Conservation (phyloP, 2,888 invertebrate genomes). For the Drosophila paucipuncta region DNA sequence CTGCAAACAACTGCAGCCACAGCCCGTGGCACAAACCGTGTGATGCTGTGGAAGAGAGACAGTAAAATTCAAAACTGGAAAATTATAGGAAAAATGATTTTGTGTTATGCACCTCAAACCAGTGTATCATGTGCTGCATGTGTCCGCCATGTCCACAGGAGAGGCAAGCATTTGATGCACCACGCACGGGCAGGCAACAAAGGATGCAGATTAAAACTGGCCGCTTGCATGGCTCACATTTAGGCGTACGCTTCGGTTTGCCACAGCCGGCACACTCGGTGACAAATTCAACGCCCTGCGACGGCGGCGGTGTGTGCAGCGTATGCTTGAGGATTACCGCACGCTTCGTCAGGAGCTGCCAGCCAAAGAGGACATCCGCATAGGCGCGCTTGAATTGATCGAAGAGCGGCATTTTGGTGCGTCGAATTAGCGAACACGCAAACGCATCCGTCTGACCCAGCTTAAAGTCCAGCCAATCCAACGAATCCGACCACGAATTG, state of each 20-base stretch:
- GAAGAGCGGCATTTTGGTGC: conserved; percentile 86
- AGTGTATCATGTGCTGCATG: conserved; percentile 92
- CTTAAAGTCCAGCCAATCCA: conserved; percentile 87
- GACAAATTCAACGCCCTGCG: conserved; percentile 90
- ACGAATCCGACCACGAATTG: conserved; percentile 94
- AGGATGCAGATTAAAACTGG: conserved; percentile 92
- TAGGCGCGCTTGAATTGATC: conserved; percentile 95
- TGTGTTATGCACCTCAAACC: conserved; percentile 87
- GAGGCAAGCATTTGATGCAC: conserved; percentile 93
- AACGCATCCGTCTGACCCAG: conserved; percentile 70
- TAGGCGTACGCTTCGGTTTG: conserved; percentile 88
- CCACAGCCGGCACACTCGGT: conserved; percentile 91
- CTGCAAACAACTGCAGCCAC: conserved; percentile 94
- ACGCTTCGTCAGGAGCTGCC: conserved; percentile 92
- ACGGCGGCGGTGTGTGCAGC: conserved; percentile 85
- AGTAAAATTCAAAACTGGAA: background rate
- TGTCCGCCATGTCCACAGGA: conserved; percentile 98
- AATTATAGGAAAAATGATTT: background rate
- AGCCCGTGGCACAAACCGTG: conserved; percentile 94
- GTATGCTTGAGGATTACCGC: conserved; percentile 90
- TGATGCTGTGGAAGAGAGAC: conserved; percentile 85
- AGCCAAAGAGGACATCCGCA: conserved; percentile 94
- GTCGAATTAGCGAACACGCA: conserved; percentile 81
- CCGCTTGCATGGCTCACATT: conserved; percentile 90
- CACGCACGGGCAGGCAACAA: conserved; percentile 94